phyloP scores from a whole-genome alignment of 2,113 vertebrate genomes.

The Gymnobelideus leadbeateri region DNA sequence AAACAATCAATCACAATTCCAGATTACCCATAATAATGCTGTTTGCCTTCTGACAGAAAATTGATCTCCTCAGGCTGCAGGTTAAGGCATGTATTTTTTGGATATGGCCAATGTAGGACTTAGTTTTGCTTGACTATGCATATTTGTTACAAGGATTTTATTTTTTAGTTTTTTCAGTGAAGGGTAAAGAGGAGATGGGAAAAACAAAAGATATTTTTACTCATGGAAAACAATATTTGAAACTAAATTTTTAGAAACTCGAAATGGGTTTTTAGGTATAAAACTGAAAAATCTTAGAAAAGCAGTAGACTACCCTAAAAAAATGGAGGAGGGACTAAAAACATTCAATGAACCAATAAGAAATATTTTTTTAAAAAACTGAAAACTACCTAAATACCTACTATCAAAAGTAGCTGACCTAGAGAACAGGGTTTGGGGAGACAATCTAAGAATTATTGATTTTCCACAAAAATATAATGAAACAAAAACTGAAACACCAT shows the following conservation, averaged over 20 bases:
- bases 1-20: background rate
- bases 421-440: background rate
- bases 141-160: background rate
- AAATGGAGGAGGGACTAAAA: background rate
- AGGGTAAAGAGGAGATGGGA: background rate
- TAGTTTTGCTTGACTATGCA: background rate
- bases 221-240: background rate
- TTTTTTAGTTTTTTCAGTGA: background rate
- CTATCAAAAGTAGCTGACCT: background rate
- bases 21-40: background rate
- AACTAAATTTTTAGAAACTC: background rate
- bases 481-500: background rate
- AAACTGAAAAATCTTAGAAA: background rate
- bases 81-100: background rate
- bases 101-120: background rate
- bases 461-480: background rate
- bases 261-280: background rate
- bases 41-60: background rate
- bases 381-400: background rate
- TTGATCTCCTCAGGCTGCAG: background rate
- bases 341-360: background rate
- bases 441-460: background rate
- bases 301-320: background rate
- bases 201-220: background rate
- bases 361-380: background rate